Percentiles rank a stretch among this genome's conserved stretches.
phyloP scores from a whole-genome alignment of 2,113 vertebrate species.

The Planiliza haematocheilus region DNA sequence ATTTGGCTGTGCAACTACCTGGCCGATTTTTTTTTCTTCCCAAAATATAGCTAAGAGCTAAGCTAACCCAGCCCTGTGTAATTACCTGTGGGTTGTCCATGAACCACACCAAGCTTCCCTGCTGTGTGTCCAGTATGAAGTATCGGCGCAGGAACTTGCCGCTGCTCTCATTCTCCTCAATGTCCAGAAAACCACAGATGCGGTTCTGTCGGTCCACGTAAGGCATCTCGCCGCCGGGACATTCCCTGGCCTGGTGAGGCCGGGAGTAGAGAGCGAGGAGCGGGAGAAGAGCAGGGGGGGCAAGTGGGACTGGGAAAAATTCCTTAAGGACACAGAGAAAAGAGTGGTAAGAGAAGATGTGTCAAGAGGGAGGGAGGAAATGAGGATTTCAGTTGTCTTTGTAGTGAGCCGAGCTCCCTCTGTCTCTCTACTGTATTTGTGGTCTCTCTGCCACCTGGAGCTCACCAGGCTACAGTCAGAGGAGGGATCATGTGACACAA shows the following conservation, averaged over 20 bases:
- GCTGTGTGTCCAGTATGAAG: constrained; percentile 95
- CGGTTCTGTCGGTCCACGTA: constrained; percentile 99
- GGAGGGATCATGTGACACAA: constrained; percentile 74
- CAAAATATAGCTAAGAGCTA: constrained; percentile 34
- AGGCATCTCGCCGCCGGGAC: constrained; percentile 93
- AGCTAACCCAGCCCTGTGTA: constrained; percentile 40
- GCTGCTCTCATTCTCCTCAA: constrained; percentile 97
- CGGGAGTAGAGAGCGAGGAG: constrained; percentile 53
- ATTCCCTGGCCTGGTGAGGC: constrained; percentile 88
- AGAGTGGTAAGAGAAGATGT: constrained; percentile 15
- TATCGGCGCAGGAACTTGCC: constrained; percentile 97
- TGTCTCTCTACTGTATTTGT: constrained; percentile 47
- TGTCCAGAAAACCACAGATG: constrained; percentile 98
- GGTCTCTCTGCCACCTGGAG: constrained; percentile 70
- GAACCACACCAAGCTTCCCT: constrained; percentile 96
- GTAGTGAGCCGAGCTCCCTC: constrained; percentile 37
- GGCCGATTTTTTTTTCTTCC: neutral
- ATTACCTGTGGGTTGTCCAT: constrained; percentile 99
- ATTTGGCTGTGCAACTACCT: constrained; percentile 9
- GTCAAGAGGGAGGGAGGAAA: constrained; percentile 29
- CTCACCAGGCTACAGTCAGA: constrained; percentile 63
- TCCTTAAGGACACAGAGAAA: constrained; percentile 47
- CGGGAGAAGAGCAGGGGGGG: constrained; percentile 2
- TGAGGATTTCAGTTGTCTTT: constrained; percentile 51
- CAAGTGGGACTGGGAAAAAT: constrained; percentile 29